A percentile compares a stretch with the other conserved stretches of the same genome.
Conservation (phyloP, 2,113 vertebrate species). For the Hymenochirus boettgeri region DNA sequence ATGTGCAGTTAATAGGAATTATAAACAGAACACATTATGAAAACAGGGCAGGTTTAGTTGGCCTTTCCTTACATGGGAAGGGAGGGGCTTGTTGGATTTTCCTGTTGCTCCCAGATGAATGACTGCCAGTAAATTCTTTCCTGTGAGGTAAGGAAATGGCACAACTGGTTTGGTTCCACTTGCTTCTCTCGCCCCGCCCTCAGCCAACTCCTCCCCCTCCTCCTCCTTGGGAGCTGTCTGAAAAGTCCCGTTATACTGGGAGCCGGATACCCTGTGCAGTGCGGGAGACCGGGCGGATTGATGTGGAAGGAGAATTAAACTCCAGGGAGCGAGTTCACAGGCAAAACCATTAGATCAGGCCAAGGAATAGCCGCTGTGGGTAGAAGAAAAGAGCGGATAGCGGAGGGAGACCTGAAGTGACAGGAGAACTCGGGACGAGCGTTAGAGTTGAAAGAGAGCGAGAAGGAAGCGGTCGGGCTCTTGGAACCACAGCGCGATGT, state of each 20-base stretch:
- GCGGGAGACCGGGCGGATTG: neutral
- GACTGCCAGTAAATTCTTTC: too few relatives aligned
- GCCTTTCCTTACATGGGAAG: too few relatives aligned
- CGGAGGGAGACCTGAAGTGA: neutral
- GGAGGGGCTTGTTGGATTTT: too few relatives aligned
- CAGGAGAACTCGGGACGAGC: neutral
- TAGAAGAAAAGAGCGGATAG: neutral
- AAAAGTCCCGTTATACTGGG: constrained; percentile 25
- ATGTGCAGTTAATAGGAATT: too few relatives aligned
- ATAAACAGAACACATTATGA: too few relatives aligned
- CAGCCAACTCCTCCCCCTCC: neutral
- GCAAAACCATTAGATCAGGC: too few relatives aligned
- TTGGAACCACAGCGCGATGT: neutral
- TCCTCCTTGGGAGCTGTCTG: neutral
- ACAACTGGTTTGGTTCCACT: constrained; percentile 18
- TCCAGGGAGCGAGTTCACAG: too few relatives aligned
- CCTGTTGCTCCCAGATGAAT: too few relatives aligned
- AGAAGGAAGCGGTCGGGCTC: too few relatives aligned
- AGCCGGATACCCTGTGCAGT: neutral
- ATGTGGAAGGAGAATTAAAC: too few relatives aligned
- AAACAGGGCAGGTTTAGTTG: too few relatives aligned
- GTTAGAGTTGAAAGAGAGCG: too few relatives aligned
- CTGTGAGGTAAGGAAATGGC: neutral
- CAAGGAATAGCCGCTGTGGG: neutral
- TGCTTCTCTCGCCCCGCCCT: neutral